These are phyloP conservation scores for Agrilus biguttatus DNA, from an alignment of 2,888 invertebrate genomes.

Conservation along the genomic window DNA sequence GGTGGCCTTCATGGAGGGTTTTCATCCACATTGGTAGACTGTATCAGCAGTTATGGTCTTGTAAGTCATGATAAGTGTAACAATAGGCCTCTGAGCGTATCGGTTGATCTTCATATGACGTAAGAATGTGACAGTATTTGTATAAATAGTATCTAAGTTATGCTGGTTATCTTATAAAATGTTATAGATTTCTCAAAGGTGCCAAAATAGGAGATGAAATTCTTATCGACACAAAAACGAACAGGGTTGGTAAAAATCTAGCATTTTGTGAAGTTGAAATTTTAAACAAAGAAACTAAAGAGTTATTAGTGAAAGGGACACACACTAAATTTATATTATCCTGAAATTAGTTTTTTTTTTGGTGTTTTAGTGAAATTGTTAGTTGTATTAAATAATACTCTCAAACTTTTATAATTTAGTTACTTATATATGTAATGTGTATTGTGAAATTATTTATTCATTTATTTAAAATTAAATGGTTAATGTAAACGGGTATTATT, in stretches of 20 bases:
- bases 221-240: conserved; percentile 61
- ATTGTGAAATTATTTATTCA: no score
- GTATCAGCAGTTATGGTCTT: conserved; percentile 65
- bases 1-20: conserved; percentile 78
- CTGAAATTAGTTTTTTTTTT: conserved; percentile 15
- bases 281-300: conserved; percentile 56
- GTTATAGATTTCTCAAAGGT: conserved; percentile 58
- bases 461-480: no score
- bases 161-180: conserved; percentile 3
- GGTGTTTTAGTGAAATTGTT: conserved; percentile 7
- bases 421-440: no score
- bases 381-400: no score
- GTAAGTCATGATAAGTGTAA: conserved; percentile 46
- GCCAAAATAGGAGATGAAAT: conserved; percentile 67
- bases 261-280: conserved; percentile 75
- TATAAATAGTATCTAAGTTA: conserved; percentile 3
- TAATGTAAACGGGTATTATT: no score
- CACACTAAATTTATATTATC: conserved; percentile 59
- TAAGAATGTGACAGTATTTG: conserved; percentile 28
- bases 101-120: conserved; percentile 71
- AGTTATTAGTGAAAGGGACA: conserved; percentile 62
- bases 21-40: conserved; percentile 65
- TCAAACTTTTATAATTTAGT: no score
- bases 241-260: conserved; percentile 61
- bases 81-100: conserved; percentile 49